Conservation (phyloP, 1,140 invertebrate species). For the Coptotermes formosanus region DNA sequence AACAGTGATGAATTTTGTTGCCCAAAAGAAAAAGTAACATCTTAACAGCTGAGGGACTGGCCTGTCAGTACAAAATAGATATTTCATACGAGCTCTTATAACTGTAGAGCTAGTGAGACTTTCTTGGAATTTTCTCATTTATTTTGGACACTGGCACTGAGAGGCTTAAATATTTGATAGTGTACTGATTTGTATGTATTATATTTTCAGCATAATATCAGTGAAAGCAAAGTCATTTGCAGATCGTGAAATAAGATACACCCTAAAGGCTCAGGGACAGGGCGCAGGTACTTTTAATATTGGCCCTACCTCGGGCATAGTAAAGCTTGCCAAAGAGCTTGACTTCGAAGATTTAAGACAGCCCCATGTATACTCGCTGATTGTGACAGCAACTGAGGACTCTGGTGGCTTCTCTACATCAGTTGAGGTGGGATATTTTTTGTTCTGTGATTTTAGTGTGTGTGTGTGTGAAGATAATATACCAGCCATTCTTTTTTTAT, state of each 20-base stretch:
- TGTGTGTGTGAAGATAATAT: too few species aligned
- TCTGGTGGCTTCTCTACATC: constrained; percentile 93
- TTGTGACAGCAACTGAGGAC: constrained; percentile 92
- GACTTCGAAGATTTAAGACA: constrained; percentile 93
- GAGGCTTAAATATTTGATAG: background rate
- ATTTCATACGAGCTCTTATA: too few species aligned
- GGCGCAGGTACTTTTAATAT: constrained; percentile 95
- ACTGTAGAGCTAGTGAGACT: background rate
- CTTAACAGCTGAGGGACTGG: too few species aligned
- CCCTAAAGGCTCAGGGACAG: constrained; percentile 88
- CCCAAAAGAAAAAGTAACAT: too few species aligned
- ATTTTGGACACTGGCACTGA: background rate
- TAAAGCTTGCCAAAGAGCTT: constrained; percentile 90
- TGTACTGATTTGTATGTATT: background rate
- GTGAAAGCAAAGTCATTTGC: constrained; percentile 96
- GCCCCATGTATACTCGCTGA: constrained; percentile 86
- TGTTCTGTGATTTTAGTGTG: too few species aligned
- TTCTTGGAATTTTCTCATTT: background rate
- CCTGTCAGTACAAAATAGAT: too few species aligned
- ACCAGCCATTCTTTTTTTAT: too few species aligned
- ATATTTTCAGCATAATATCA: constrained; percentile 81
- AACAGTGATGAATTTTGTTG: too few species aligned
- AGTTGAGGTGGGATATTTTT: constrained; percentile 67
- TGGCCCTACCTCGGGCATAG: constrained; percentile 88
- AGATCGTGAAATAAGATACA: constrained; percentile 91